Conservation (phyloP, 2,113 vertebrate genomes). For the Colaptes auratus region DNA sequence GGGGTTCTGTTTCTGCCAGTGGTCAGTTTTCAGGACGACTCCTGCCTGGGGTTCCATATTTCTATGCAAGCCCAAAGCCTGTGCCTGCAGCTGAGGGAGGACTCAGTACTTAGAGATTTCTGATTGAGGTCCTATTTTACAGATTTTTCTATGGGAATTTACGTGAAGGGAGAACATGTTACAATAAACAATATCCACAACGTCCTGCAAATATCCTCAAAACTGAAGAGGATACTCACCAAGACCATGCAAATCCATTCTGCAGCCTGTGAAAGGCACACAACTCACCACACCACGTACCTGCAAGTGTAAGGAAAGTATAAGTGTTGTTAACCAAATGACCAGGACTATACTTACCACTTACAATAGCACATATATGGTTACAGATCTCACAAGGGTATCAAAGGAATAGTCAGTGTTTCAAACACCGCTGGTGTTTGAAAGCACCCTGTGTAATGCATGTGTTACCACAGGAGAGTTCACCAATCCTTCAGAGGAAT, state of each 20-base stretch:
- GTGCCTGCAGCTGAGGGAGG: not conserved
- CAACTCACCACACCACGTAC: not conserved
- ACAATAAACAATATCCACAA: not conserved
- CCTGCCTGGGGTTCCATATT: not conserved
- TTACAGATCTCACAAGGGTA: not conserved
- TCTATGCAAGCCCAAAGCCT: not conserved
- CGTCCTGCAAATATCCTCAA: not conserved
- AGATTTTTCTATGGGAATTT: not conserved
- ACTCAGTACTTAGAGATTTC: not conserved
- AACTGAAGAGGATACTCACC: not conserved
- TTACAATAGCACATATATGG: not conserved
- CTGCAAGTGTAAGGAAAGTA: not conserved
- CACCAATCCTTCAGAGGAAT: not conserved
- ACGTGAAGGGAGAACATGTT: not conserved
- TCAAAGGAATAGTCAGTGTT: not conserved
- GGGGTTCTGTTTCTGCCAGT: not conserved
- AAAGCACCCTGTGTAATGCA: not conserved
- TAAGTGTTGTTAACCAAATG: not conserved
- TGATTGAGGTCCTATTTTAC: not conserved
- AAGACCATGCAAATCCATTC: not conserved
- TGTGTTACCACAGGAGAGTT: not conserved
- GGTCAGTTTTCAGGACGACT: not conserved
- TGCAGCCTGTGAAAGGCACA: not conserved
- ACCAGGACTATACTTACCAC: not conserved
- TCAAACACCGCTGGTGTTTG: not conserved